These are phyloP conservation scores for Pedetes capensis DNA, from an alignment of 2,113 vertebrate species.

Conservation along the genomic window DNA sequence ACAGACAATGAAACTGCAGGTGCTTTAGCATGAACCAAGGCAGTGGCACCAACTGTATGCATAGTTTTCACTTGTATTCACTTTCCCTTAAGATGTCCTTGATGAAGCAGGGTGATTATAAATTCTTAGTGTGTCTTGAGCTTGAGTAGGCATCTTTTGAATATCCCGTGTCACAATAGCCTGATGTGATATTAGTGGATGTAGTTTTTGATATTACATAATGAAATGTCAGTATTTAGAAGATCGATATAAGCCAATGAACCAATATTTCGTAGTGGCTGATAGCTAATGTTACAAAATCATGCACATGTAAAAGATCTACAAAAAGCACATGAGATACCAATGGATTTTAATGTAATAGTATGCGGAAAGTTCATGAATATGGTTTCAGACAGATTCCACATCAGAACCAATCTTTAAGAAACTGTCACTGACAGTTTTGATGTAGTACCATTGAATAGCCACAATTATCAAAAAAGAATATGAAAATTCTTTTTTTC, in stretches of 20 bases:
- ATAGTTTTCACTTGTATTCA: not conserved
- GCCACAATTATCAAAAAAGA: not conserved
- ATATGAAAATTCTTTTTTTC: not conserved
- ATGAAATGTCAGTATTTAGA: not conserved
- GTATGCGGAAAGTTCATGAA: not conserved
- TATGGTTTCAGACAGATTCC: not conserved
- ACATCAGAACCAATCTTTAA: not conserved
- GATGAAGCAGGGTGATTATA: not conserved
- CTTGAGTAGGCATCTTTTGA: not conserved
- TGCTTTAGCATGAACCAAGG: not conserved
- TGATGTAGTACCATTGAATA: not conserved
- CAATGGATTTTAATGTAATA: not conserved
- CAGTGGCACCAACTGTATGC: not conserved
- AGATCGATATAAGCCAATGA: not conserved
- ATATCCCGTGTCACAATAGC: not conserved
- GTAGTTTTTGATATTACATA: not conserved
- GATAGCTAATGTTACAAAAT: not conserved
- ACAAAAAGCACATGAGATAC: not conserved
- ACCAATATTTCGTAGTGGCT: not conserved
- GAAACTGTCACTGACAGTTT: not conserved
- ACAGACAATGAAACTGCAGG: not conserved
- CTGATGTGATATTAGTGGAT: not conserved
- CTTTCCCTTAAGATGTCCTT: not conserved
- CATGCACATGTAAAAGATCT: not conserved
- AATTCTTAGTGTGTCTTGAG: not conserved